Evolutionary conservation across 2,888 invertebrate species (phyloP).

Genomic region (Parthenolecanium corni): DNA sequence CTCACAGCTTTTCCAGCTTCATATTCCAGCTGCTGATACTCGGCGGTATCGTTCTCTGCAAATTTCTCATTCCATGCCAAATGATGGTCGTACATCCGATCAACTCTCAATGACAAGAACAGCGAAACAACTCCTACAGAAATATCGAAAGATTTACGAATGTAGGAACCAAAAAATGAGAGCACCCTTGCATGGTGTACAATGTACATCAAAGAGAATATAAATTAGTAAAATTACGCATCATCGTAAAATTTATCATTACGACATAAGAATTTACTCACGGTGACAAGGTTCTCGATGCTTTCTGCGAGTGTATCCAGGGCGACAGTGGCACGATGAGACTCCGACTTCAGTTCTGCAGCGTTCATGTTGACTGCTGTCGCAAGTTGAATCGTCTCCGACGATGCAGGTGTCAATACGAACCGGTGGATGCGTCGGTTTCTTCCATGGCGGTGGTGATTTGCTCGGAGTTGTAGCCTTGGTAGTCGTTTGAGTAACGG

Average conservation of each 20-base stretch:
- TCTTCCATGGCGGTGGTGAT: slow-evolving; percentile 37
- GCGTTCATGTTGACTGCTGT: slow-evolving; percentile 72
- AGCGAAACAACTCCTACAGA: slow-evolving; percentile 55
- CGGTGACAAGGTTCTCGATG: slow-evolving; percentile 64
- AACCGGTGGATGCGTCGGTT: slow-evolving; percentile 57
- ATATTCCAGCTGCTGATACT: slow-evolving; percentile 68
- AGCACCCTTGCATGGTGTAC: too few relatives aligned
- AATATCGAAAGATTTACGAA: neutral
- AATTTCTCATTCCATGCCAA: slow-evolving; percentile 60
- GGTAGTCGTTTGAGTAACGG: slow-evolving; percentile 22
- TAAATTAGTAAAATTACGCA: too few relatives aligned
- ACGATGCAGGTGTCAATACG: slow-evolving; percentile 88
- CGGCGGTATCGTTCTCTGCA: slow-evolving; percentile 62
- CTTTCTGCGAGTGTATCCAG: slow-evolving; percentile 53
- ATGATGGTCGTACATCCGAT: slow-evolving; percentile 65
- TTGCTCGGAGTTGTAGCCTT: slow-evolving; percentile 13
- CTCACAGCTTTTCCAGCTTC: slow-evolving; percentile 79
- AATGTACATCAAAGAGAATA: too few relatives aligned
- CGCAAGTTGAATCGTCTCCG: slow-evolving; percentile 82
- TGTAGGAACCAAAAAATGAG: neutral
- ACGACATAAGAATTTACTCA: too few relatives aligned
- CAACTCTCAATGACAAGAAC: slow-evolving; percentile 66
- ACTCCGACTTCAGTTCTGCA: slow-evolving; percentile 77
- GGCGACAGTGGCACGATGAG: slow-evolving; percentile 76
- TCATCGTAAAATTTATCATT: too few relatives aligned